Evolutionary conservation across 2,797 vertebrate genomes (phyloP), one percentile per base, ranked within the genome.

Genomic region (Ceryle rudis): DNA sequence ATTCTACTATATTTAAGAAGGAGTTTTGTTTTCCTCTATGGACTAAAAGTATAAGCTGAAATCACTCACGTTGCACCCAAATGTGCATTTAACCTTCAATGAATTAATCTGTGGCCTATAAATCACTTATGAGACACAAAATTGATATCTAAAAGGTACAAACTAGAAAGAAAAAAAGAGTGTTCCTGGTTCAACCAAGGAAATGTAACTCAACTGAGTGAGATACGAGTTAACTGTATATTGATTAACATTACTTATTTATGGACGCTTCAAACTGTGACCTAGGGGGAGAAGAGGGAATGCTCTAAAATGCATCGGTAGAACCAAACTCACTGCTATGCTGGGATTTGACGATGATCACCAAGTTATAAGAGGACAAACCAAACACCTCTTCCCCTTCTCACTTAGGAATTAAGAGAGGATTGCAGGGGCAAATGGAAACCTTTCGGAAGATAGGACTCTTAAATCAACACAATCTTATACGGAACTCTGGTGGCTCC

Each of bases 371-470:
- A 28, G 7, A 72, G 21, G 9, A 46, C 6, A 78, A 77, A 67
- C 6, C 6, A 42, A 37, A 10, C 1, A 8, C 5, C 4, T 67
- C 44, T 37, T 64, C 44, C n/a, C 58, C 18, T 26, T 31, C 5
- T 10, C 5, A 1, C 4, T 25, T 0, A 61, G 25, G 52, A 67
- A 42, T n/a, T 29, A 18, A 6, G 13, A 15, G 1, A 3, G 12
- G 5, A 62, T 0, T 75, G 14, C 2, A 51, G 26, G 10, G 22
- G 6, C 7, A 58, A 64, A 33, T 3, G 5, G 8, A 89, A 86
- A 33, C 5, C 13, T 41, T 61, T 64, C 35, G 18, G 0, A 0
- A 77, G 11, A 8, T 2, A 25, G 0, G 2, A 42, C 42, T 3
- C 23, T 25, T 10, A 55, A 69, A 57, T 8, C 4, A 54, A n/a